phyloP scores from a whole-genome alignment of 2,113 vertebrate genomes.

The Sander vitreus region DNA sequence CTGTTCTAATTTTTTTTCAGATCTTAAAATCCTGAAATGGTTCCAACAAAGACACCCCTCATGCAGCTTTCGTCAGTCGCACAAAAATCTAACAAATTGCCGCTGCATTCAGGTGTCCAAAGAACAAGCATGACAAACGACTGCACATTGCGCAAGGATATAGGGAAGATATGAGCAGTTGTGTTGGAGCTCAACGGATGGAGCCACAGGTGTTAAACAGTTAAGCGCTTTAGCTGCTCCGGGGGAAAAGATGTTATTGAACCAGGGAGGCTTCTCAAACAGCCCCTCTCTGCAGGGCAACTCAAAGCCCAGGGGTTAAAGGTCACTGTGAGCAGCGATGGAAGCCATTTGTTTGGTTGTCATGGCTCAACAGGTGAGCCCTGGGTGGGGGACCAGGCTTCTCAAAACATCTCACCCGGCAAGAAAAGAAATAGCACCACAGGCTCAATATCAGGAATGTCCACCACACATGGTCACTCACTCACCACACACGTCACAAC shows the following conservation, averaged over 20 bases:
- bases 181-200: conserved; percentile 62
- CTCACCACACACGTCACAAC: conserved; percentile 83
- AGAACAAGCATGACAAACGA: conserved; percentile 66
- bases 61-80: neutral
- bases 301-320: conserved; percentile 81
- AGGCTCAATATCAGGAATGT: conserved; percentile 83
- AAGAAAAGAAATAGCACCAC: conserved; percentile 72
- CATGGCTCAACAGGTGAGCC: conserved; percentile 88
- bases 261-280: conserved; percentile 81
- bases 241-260: conserved; percentile 80
- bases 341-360: conserved; percentile 86
- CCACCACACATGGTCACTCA: conserved; percentile 77
- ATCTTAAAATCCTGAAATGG: neutral
- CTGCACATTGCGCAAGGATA: conserved; percentile 52
- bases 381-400: conserved; percentile 67
- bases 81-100: conserved; percentile 2
- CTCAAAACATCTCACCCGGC: conserved; percentile 80
- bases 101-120: conserved; percentile 46
- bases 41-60: neutral
- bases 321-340: conserved; percentile 79
- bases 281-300: conserved; percentile 76
- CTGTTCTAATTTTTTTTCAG: neutral
- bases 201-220: conserved; percentile 84
- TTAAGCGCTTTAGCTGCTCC: conserved; percentile 76
- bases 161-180: conserved; percentile 57